Conservation (phyloP, 2,888 invertebrate species). For the Eudasyphora cyanicolor region DNA sequence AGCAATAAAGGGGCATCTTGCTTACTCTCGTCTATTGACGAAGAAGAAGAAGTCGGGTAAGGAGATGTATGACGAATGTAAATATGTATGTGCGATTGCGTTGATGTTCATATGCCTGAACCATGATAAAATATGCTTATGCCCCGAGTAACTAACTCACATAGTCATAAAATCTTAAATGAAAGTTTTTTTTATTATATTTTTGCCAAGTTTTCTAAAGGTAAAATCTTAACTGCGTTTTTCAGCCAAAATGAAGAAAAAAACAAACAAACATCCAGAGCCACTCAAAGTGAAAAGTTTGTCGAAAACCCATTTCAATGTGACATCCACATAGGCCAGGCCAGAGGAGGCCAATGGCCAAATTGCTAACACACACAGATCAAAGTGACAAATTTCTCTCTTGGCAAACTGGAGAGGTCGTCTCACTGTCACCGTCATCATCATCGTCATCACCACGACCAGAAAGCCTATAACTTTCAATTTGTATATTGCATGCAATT, state of each 20-base stretch:
- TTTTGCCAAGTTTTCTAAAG: constrained; percentile 31
- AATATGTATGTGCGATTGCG: constrained; percentile 21
- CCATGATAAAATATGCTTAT: background rate
- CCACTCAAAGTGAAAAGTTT: constrained; percentile 11
- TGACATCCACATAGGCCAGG: background rate
- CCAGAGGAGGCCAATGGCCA: background rate
- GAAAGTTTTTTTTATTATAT: constrained; percentile 28
- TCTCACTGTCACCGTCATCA: background rate
- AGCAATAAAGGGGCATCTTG: constrained; percentile 46
- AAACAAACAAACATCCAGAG: background rate
- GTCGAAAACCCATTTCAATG: background rate
- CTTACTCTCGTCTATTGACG: constrained; percentile 38
- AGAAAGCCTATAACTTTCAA: constrained; percentile 7
- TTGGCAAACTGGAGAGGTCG: background rate
- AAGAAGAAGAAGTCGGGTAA: constrained; percentile 31
- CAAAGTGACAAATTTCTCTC: constrained; percentile 18
- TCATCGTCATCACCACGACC: background rate
- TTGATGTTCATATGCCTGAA: constrained; percentile 23
- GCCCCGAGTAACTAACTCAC: too few relatives aligned
- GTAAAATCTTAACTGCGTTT: background rate
- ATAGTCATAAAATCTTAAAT: constrained; percentile 7
- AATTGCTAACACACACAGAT: background rate
- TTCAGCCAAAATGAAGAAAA: too few relatives aligned
- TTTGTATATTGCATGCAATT: too few relatives aligned
- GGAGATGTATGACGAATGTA: constrained; percentile 12